Base-by-base conservation (phyloP, 2,113 vertebrate species). In the Hyperopisus bebe region DNA sequence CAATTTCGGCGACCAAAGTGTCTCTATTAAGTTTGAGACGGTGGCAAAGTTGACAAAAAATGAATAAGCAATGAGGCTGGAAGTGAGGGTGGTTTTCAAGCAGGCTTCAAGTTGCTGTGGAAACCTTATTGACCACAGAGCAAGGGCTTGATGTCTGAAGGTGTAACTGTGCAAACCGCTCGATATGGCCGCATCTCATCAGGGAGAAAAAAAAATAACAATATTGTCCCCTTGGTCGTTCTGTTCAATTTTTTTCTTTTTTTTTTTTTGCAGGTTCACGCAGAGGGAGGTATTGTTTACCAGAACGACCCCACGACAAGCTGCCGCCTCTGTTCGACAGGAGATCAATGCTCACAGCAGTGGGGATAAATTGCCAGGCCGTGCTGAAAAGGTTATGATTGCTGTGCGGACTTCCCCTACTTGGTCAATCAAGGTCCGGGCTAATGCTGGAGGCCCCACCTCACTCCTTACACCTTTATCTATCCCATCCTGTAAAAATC, bases 401-500 rank as follows among this genome's bases (percentile, higher is more conserved):
- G 82, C 88, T 86, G 86, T 93, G 91, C 89, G 19, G 91, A 88
- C 90, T 91, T 74, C 89, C 55, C 89, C 55, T 92, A 91, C 91
- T 94, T 90, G 90, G 89, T 89, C 90, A 92, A 91, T 91, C 90
- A 93, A 91, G 90, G 87, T 91, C 70, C 83, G 91, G n/a, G 10
- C 1, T 35, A 9, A 24, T 39, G 42, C 82, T 21, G 39, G 44
- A 24, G 44, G 17, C 3, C 17, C 7, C n/a, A 4, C 44, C 1
- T 47, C 39, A n/a, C 39, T 27, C 8, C 8, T 47, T 47, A 4
- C 42, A 10, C 5, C 39, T 46, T 84, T n/a, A 5, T 39, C 15
- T 8, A 17, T 92, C 91, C 88, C 92, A 93, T 92, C 94, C 92
- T 93, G 93, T 92, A 93, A 93, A 95, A 93, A 92, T 92, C 92